Evolutionary conservation across 2,113 vertebrate species (phyloP).

Genomic region (Struthidea cinerea): DNA sequence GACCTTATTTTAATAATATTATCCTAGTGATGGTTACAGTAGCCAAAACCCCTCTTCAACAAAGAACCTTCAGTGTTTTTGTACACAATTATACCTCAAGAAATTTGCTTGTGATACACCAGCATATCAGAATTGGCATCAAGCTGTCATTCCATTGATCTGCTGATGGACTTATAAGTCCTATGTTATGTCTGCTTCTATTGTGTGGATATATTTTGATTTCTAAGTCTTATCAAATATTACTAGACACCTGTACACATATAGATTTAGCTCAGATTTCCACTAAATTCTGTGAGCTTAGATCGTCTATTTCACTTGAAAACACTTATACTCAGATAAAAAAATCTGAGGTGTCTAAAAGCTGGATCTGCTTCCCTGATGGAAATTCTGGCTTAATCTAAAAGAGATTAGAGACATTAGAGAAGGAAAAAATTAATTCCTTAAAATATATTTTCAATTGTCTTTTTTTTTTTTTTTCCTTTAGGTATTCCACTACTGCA

Average conservation of each 20-base stretch:
- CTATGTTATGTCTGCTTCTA: background rate
- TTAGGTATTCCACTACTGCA: background rate
- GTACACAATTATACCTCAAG: background rate
- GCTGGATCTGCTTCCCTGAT: background rate
- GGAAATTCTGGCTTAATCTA: background rate
- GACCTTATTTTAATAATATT: background rate
- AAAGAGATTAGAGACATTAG: background rate
- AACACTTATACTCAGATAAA: background rate
- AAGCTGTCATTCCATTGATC: rapidly evolving
- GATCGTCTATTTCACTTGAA: background rate
- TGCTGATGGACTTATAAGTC: background rate
- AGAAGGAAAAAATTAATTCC: background rate
- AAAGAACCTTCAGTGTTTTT: background rate
- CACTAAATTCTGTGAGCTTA: background rate
- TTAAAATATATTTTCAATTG: background rate
- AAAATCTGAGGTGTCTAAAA: background rate
- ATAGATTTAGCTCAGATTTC: background rate
- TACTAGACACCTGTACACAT: background rate
- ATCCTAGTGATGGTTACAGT: background rate
- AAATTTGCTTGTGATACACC: background rate
- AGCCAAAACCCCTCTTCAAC: background rate
- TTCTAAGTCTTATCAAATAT: background rate
- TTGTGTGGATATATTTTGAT: background rate
- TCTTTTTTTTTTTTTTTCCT: background rate
- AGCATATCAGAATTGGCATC: background rate